Percentiles rank a stretch among this genome's conserved stretches.
These are phyloP conservation scores for Anser cygnoides DNA, from an alignment of 2,113 vertebrate genomes.

Conservation along the genomic window DNA sequence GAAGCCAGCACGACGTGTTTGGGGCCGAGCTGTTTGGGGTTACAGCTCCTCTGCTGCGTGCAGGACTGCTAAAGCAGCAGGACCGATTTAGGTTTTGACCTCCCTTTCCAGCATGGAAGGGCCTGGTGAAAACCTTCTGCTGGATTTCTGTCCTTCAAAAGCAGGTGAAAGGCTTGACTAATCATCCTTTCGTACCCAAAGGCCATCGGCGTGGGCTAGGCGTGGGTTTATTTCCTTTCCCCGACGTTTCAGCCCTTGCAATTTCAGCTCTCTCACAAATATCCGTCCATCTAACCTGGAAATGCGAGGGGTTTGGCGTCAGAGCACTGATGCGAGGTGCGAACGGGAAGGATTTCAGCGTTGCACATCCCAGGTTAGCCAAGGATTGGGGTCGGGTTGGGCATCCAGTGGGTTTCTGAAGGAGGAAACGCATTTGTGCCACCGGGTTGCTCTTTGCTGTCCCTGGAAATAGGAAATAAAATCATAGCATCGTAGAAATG, in stretches of 20 bases:
- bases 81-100: background rate
- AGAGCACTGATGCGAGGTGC: background rate
- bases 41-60: background rate
- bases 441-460: background rate
- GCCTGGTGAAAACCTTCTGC: background rate
- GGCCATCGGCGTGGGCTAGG: background rate
- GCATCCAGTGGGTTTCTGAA: background rate
- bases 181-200: background rate
- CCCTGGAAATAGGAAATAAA: no score
- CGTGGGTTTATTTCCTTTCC: background rate
- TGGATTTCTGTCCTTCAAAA: background rate
- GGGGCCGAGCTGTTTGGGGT: background rate
- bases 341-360: background rate
- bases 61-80: background rate
- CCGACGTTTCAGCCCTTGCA: background rate
- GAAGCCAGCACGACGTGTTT: conserved; percentile 11
- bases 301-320: background rate
- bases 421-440: background rate
- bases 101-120: background rate
- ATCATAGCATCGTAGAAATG: background rate
- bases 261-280: background rate
- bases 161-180: background rate
- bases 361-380: background rate
- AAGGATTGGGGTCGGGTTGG: background rate
- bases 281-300: fast-evolving